A percentile compares a stretch with the other conserved stretches of the same genome.
Evolutionary conservation across 2,797 vertebrate genomes (phyloP).

Genomic region (Hippopotamyrus pictus): DNA sequence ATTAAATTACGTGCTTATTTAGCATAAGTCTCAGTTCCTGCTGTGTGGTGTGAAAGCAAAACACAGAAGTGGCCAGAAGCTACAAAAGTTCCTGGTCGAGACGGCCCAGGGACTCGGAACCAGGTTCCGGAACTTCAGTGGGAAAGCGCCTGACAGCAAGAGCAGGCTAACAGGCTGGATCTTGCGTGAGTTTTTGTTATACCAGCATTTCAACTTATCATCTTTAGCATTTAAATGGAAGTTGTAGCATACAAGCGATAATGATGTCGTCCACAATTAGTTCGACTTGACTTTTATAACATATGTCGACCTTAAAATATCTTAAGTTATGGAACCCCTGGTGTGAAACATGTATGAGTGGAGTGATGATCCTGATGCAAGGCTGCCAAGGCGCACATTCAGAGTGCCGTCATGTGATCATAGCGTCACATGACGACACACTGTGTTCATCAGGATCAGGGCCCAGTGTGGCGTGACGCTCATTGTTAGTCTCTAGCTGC

Average conservation of each 20-base stretch:
- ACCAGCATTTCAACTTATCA: not conserved
- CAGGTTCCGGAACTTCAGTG: not conserved
- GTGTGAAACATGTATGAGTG: not conserved
- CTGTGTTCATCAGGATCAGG: not conserved
- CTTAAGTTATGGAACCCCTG: not conserved
- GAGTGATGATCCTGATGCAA: not conserved
- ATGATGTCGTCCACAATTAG: conserved; percentile 29
- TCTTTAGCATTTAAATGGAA: not conserved
- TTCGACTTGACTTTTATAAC: not conserved
- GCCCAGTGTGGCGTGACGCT: not conserved
- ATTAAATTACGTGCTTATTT: not conserved
- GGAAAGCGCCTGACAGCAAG: not conserved
- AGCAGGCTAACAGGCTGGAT: not conserved
- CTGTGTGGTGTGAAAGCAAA: not conserved
- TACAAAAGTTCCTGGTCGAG: not conserved
- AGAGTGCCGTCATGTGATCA: not conserved
- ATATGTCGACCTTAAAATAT: not conserved
- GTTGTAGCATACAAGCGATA: not conserved
- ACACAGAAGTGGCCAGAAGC: not conserved
- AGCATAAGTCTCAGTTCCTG: not conserved
- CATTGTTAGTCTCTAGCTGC: not conserved
- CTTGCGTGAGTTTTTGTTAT: not conserved
- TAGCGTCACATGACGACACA: not conserved
- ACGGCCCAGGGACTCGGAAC: not conserved
- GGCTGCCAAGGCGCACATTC: not conserved